These are phyloP conservation scores for Eilema depressum DNA, from an alignment of 2,888 invertebrate genomes.

Conservation along the genomic window DNA sequence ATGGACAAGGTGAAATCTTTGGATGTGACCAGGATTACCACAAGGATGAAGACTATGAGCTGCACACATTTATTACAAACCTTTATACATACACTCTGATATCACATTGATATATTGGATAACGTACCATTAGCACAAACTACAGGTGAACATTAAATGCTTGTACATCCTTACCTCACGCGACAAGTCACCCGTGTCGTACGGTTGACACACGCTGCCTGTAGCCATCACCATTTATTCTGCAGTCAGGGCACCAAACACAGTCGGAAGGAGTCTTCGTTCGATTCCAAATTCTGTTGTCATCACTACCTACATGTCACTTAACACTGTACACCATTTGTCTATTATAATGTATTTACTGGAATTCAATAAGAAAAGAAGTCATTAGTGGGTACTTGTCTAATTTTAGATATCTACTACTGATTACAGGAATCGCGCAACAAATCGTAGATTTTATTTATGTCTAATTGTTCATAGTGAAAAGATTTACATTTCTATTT, in stretches of 20 bases:
- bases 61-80: too few relatives aligned
- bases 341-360: neutral
- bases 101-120: too few relatives aligned
- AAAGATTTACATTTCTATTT: neutral
- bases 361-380: neutral
- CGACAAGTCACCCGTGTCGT: slow-evolving; percentile 20
- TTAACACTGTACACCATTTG: neutral
- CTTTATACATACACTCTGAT: too few relatives aligned
- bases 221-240: slow-evolving; percentile 42
- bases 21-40: too few relatives aligned
- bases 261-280: neutral
- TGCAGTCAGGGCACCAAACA: neutral
- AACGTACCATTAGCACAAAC: neutral
- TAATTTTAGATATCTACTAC: neutral
- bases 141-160: neutral
- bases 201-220: slow-evolving; percentile 34
- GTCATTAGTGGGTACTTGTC: neutral
- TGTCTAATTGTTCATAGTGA: neutral
- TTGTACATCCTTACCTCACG: slow-evolving; percentile 28
- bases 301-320: neutral
- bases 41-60: too few relatives aligned
- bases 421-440: neutral
- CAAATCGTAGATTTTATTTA: neutral
- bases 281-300: neutral
- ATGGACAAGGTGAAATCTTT: too few relatives aligned